These are phyloP conservation scores for Anolis carolinensis DNA, from an alignment of 2,113 vertebrate genomes.

Conservation along the genomic window DNA sequence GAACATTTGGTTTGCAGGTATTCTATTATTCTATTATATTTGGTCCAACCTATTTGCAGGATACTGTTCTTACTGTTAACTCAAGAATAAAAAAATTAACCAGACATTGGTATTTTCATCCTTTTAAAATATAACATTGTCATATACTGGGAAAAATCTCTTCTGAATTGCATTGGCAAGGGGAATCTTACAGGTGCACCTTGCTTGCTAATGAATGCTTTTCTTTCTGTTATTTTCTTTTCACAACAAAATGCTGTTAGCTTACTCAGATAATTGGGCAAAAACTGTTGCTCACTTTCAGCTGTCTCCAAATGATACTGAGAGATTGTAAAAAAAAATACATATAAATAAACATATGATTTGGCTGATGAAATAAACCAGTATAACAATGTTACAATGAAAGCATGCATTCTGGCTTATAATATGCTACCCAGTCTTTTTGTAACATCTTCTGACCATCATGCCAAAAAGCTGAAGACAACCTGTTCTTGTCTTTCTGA, in stretches of 20 bases:
- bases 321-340: neutral
- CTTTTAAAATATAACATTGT: neutral
- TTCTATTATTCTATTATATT: neutral
- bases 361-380: slow-evolving; percentile 33
- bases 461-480: slow-evolving; percentile 52
- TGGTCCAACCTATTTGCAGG: neutral
- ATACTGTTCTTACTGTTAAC: neutral
- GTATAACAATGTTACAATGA: slow-evolving; percentile 43
- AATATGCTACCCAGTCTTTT: slow-evolving; percentile 51
- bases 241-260: neutral
- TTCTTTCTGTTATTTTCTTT: neutral
- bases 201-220: neutral
- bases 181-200: too few relatives aligned
- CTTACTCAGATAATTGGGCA: neutral
- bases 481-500: slow-evolving; percentile 55
- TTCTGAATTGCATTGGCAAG: neutral
- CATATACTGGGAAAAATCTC: neutral
- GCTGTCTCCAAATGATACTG: neutral
- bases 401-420: slow-evolving; percentile 21
- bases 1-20: too few relatives aligned
- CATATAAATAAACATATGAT: too few relatives aligned
- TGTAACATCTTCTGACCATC: slow-evolving; percentile 39
- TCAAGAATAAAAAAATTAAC: neutral
- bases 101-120: neutral
- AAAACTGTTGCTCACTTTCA: neutral